Evolutionary conservation across 92 coral and sea anemone genomes (phyloP).

Genomic region (Zoanthus solanderi): DNA sequence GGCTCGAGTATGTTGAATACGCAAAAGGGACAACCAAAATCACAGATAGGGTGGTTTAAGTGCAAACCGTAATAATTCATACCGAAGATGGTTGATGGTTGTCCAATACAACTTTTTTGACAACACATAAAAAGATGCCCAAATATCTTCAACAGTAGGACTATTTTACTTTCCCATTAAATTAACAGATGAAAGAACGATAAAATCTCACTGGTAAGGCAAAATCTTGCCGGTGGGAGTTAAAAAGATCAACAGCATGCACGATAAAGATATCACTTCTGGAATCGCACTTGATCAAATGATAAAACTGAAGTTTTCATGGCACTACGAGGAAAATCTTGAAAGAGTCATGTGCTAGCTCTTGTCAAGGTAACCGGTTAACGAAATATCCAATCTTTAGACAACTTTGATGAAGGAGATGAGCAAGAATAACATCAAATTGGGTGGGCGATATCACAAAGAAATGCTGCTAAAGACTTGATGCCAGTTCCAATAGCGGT

Average conservation of each 20-base stretch:
- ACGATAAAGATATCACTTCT: constrained; percentile 32
- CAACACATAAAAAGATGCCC: constrained; percentile 55
- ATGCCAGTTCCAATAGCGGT: not conserved
- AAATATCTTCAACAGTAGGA: constrained; percentile 18
- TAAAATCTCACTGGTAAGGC: constrained; percentile 1
- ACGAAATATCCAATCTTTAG: not conserved
- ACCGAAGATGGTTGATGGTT: constrained; percentile 64
- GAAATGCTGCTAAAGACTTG: not conserved
- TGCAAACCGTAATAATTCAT: constrained; percentile 53
- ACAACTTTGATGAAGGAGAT: not conserved
- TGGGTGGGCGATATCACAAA: not conserved
- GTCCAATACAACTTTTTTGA: constrained; percentile 51
- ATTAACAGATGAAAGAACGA: constrained; percentile 32
- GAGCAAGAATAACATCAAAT: not conserved
- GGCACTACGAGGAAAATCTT: constrained; percentile 57
- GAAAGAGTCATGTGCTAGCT: constrained; percentile 22
- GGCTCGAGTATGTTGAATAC: too few relatives aligned
- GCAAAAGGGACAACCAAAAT: too few relatives aligned
- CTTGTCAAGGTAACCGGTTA: not conserved
- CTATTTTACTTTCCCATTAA: constrained; percentile 60
- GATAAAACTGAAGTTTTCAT: constrained; percentile 48
- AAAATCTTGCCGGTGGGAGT: constrained; percentile 62
- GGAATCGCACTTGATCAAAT: constrained; percentile 50
- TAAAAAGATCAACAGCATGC: constrained; percentile 60
- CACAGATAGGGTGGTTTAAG: too few relatives aligned